These are phyloP conservation scores for Myiagra hebetior DNA, from an alignment of 2,113 vertebrate species.

Conservation along the genomic window DNA sequence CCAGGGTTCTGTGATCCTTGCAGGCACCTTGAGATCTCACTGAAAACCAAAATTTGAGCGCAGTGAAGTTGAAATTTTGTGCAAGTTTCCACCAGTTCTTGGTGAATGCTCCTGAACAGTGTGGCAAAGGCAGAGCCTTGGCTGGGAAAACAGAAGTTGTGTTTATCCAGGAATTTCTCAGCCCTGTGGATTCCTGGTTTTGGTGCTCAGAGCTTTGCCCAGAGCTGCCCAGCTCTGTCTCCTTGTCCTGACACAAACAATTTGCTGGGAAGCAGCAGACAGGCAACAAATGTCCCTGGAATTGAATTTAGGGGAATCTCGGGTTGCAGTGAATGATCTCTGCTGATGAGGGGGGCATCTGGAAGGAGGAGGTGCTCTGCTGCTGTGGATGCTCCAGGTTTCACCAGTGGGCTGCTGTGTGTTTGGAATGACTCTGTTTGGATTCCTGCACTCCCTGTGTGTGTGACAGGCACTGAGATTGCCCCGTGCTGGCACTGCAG, in stretches of 20 bases:
- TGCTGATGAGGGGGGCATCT: background rate
- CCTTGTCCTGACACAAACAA: background rate
- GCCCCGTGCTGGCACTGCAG: background rate
- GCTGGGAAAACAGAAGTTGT: background rate
- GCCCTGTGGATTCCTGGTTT: background rate
- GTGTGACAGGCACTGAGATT: background rate
- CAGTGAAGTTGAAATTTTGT: background rate
- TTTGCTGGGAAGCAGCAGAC: background rate
- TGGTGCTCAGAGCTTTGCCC: background rate
- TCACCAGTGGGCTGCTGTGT: background rate
- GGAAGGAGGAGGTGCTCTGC: background rate
- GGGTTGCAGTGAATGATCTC: background rate
- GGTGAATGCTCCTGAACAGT: background rate
- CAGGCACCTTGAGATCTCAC: background rate
- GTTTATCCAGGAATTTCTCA: background rate
- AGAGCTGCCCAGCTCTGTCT: background rate
- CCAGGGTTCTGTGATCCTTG: background rate
- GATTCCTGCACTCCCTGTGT: background rate
- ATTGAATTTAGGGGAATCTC: background rate
- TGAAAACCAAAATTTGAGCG: background rate
- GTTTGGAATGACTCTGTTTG: background rate
- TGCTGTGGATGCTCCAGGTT: rapidly evolving
- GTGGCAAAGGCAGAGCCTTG: background rate
- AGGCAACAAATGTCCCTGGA: background rate
- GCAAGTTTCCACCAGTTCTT: background rate